Evolutionary conservation across 2,113 vertebrate genomes (phyloP), one percentile per base, ranked within the genome.

Genomic region (Fulica atra): DNA sequence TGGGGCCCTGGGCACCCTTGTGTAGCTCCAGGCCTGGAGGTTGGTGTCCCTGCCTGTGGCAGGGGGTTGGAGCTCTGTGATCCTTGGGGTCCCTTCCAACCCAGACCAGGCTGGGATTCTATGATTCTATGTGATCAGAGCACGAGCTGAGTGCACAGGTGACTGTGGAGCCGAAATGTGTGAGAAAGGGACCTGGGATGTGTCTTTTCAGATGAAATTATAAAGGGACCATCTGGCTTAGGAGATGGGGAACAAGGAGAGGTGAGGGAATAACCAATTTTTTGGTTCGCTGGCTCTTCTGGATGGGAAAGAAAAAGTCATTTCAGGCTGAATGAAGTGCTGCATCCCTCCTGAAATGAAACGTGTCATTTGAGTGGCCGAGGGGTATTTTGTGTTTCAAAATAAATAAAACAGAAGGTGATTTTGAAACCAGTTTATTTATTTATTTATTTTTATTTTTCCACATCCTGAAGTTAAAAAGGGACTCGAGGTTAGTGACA

Each of bases 91-190:
- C 44, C 44, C 44, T 19, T 46, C 44, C 44, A 46, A 46, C 44
- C 44, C 44, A 18, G 17, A 8, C 44, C 44, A 44, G 17, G 8
- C 42, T 42, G 14, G 13, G 42, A 42, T 42, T 42, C 44, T 18
- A 44, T 44, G 44, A 46, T 46, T 46, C 44, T 46, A 46, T 46
- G 64, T 5, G 50, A 10, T 48, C 36, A 18, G 65, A 56, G 36
- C 19, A 1, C 0, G 28, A 56, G 35, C 1, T n/a, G 38, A 14
- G 57, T 17, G 31, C 0, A 1, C 50, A 16, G 38, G 29, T 0
- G 8, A 18, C 48, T 5, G 35, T 4, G 28, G 14, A 5, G 14
- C 16, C 18, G 10, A 35, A 46, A 28, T 10, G 28, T 10, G 9
- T 29, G 69, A 65, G 36, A 20, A 74, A 18, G 48, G 44, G 65